These are phyloP conservation scores for Helicoverpa armigera DNA, from an alignment of 1,140 invertebrate genomes.

Conservation along the genomic window DNA sequence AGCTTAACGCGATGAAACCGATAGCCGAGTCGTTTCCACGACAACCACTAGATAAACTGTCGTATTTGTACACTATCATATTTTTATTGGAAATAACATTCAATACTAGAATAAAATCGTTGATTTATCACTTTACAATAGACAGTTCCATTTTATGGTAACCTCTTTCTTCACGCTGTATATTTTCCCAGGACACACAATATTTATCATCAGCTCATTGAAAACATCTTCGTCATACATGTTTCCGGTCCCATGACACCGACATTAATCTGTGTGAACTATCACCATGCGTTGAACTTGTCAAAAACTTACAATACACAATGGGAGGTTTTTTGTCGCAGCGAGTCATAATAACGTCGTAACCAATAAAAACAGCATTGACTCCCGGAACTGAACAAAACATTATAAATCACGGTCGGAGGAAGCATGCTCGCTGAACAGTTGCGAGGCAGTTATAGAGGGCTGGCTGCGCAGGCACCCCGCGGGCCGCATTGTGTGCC, in stretches of 20 bases:
- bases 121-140: neutral
- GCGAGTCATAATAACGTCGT: constrained; percentile 64
- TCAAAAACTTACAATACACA: constrained; percentile 46
- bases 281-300: constrained; percentile 35
- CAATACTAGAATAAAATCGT: constrained; percentile 1
- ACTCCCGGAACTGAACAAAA: constrained; percentile 77
- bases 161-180: neutral
- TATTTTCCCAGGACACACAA: neutral
- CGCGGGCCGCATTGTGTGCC: constrained; percentile 29
- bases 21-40: constrained; percentile 22
- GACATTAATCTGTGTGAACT: neutral
- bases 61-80: constrained; percentile 34
- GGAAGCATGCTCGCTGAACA: constrained; percentile 43
- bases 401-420: constrained; percentile 70
- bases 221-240: neutral
- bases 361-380: constrained; percentile 70
- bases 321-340: constrained; percentile 56
- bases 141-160: neutral
- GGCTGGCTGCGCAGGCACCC: constrained; percentile 43
- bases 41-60: neutral
- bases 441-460: constrained; percentile 34
- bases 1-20: constrained; percentile 39
- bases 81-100: constrained; percentile 22
- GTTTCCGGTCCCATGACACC: constrained; percentile 8
- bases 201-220: neutral